Conservation (phyloP, 2,797 vertebrate genomes). For the Neoniphon sammara region DNA sequence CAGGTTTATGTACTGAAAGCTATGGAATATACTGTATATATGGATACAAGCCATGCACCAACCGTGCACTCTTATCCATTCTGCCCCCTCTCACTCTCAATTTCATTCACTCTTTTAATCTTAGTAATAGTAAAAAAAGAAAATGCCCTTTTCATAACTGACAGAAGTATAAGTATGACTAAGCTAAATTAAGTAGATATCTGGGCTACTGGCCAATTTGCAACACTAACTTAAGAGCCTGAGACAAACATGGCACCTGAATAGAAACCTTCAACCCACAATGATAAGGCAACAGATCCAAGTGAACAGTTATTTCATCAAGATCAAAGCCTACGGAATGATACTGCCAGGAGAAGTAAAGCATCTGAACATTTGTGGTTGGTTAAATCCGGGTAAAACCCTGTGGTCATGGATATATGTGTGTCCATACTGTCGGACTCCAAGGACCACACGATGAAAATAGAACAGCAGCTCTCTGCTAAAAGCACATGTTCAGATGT, state of each 20-base stretch:
- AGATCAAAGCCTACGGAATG: conserved; percentile 10
- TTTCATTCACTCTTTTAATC: background rate
- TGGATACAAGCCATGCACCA: too few relatives aligned
- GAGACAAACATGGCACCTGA: background rate
- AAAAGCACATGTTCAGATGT: background rate
- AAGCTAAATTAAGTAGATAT: background rate
- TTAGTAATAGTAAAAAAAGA: background rate
- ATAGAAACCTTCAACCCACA: background rate
- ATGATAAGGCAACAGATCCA: background rate
- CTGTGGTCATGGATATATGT: background rate
- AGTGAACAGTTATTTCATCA: conserved; percentile 32
- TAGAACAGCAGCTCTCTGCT: conserved; percentile 6
- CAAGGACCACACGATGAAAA: conserved; percentile 5
- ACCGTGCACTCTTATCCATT: background rate
- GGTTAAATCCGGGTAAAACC: background rate
- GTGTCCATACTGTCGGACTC: background rate
- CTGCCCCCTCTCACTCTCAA: background rate
- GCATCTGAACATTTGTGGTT: background rate
- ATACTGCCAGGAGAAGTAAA: too few relatives aligned
- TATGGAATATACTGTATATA: background rate
- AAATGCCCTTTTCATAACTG: background rate
- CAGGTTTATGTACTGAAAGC: conserved; percentile 33
- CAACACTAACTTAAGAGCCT: background rate
- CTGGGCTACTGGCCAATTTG: background rate
- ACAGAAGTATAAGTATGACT: background rate